These are phyloP conservation scores for Xestobium rufovillosum DNA, from an alignment of 2,888 invertebrate species.

Conservation along the genomic window DNA sequence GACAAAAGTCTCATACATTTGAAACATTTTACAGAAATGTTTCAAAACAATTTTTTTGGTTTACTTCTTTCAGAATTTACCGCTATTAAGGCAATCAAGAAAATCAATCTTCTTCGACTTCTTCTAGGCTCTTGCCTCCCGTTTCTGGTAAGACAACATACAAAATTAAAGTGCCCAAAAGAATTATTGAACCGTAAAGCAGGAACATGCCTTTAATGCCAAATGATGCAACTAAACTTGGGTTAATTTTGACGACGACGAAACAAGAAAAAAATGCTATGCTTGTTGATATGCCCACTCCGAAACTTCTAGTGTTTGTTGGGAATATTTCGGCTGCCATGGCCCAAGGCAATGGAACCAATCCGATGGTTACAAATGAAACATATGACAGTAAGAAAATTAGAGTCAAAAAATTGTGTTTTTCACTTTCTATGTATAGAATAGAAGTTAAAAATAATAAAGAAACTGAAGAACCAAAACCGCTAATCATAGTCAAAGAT, in stretches of 20 bases:
- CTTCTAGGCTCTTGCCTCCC: background rate
- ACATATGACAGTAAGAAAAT: conserved; percentile 52
- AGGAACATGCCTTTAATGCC: background rate
- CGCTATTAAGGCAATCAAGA: too few relatives aligned
- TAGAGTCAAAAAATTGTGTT: conserved; percentile 30
- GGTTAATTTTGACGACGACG: conserved; percentile 1
- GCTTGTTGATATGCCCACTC: background rate
- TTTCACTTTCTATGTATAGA: conserved; percentile 34
- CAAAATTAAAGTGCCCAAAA: background rate
- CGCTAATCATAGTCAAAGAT: conserved; percentile 57
- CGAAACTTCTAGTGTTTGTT: background rate
- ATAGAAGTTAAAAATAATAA: conserved; percentile 51
- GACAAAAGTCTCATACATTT: too few relatives aligned
- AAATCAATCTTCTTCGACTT: too few relatives aligned
- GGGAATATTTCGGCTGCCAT: conserved; percentile 69
- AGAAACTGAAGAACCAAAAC: conserved; percentile 53
- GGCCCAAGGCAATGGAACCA: conserved; percentile 64
- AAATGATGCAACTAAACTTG: background rate
- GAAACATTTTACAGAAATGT: too few relatives aligned
- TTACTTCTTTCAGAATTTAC: too few relatives aligned
- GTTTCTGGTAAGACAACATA: conserved; percentile 1
- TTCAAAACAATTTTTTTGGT: too few relatives aligned
- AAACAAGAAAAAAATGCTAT: background rate
- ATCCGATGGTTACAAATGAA: conserved; percentile 52
- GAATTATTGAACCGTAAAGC: background rate